These are phyloP conservation scores for Mungos mungo DNA, from an alignment of 2,113 vertebrate species.

Conservation along the genomic window DNA sequence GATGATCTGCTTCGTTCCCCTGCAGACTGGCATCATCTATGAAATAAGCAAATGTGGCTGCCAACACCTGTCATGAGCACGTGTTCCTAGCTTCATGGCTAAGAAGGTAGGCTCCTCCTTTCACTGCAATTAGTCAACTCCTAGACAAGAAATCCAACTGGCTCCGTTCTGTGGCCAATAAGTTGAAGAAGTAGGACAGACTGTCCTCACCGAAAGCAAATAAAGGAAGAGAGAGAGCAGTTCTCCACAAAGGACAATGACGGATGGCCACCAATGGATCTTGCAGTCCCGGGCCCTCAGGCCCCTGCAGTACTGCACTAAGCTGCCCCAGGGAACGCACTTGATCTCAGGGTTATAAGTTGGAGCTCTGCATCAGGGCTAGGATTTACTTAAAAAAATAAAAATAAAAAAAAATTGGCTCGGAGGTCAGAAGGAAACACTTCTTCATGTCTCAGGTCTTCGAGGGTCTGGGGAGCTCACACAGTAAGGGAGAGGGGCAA, in stretches of 20 bases:
- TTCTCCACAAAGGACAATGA: background rate
- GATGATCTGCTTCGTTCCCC: background rate
- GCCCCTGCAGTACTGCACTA: background rate
- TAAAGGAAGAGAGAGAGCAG: background rate
- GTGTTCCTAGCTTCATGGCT: background rate
- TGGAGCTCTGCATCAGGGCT: background rate
- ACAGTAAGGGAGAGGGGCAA: background rate
- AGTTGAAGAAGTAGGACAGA: background rate
- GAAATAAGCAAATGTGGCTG: background rate
- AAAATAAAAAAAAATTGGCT: background rate
- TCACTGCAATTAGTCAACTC: background rate
- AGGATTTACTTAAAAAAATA: background rate
- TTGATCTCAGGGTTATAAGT: background rate
- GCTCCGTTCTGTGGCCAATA: background rate
- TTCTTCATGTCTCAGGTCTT: background rate
- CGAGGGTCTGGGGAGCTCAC: background rate
- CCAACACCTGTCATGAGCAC: background rate
- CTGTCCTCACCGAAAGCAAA: background rate
- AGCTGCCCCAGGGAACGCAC: background rate
- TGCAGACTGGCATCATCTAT: background rate
- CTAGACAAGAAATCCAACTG: background rate
- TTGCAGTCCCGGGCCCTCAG: background rate
- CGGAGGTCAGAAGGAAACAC: background rate
- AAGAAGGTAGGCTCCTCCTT: background rate
- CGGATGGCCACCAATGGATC: background rate